phyloP scores from a whole-genome alignment of 53 echinoderm and acorn worm genomes.

The Paelopatides confundens region DNA sequence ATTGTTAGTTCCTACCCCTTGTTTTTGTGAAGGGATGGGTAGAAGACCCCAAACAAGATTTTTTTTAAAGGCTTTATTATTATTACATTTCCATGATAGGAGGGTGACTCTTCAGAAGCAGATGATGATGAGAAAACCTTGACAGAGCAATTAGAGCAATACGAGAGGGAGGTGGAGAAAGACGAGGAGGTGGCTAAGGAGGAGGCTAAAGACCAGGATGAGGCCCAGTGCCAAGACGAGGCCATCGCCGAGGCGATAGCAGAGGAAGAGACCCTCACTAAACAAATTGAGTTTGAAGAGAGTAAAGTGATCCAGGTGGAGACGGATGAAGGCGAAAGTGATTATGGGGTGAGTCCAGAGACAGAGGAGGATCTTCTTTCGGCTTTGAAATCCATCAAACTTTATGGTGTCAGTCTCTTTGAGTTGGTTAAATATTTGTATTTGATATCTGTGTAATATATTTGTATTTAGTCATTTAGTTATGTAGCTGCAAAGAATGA shows the following conservation, averaged over 20 bases:
- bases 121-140: slow-evolving; percentile 93
- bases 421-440: too few relatives aligned
- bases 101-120: slow-evolving; percentile 21
- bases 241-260: slow-evolving; percentile 95
- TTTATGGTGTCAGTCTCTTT: too few relatives aligned
- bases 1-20: too few relatives aligned
- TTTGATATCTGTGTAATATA: too few relatives aligned
- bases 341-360: slow-evolving; percentile 78
- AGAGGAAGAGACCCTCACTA: slow-evolving; percentile 90
- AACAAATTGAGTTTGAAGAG: slow-evolving; percentile 90
- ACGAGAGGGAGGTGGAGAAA: background rate
- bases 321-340: slow-evolving; percentile 97
- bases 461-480: too few relatives aligned
- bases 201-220: slow-evolving; percentile 53
- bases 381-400: too few relatives aligned
- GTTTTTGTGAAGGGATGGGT: too few relatives aligned
- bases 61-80: too few relatives aligned
- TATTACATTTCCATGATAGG: background rate
- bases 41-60: too few relatives aligned
- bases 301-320: slow-evolving; percentile 92
- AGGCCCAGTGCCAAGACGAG: slow-evolving; percentile 85
- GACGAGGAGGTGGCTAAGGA: slow-evolving; percentile 61
- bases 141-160: slow-evolving; percentile 78
- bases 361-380: too few relatives aligned
- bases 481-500: too few relatives aligned